Conservation (phyloP, 92 coral and sea anemone genomes). For the Nematostella vectensis region DNA sequence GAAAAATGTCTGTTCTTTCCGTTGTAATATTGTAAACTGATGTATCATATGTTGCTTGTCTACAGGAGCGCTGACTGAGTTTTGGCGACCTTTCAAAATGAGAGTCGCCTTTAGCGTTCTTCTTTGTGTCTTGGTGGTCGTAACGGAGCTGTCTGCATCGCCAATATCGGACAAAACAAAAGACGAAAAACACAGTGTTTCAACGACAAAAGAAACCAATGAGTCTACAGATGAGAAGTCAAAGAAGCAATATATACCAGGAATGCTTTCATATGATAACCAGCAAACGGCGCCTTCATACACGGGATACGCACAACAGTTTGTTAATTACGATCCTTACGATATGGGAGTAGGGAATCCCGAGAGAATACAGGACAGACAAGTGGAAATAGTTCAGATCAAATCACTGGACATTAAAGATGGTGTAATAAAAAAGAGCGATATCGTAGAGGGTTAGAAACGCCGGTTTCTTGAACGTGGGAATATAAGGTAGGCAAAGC, state of each 20-base stretch:
- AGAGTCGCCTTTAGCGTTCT: neutral
- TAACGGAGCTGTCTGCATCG: conserved; percentile 8
- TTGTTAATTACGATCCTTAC: neutral
- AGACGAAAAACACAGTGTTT: neutral
- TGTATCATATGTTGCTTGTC: neutral
- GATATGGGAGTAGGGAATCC: neutral
- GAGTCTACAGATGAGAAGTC: neutral
- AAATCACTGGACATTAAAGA: too few relatives aligned
- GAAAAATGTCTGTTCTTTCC: conserved; percentile 5
- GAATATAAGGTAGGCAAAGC: too few relatives aligned
- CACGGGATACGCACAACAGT: neutral
- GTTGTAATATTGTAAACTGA: neutral
- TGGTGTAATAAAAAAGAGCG: too few relatives aligned
- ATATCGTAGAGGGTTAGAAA: too few relatives aligned
- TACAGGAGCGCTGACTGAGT: neutral
- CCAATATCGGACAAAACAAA: conserved; percentile 15
- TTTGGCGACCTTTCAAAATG: neutral
- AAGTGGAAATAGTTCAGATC: too few relatives aligned
- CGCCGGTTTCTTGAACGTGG: too few relatives aligned
- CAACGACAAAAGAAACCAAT: neutral
- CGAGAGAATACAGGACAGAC: too few relatives aligned
- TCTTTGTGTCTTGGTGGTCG: conserved; percentile 9
- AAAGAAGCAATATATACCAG: conserved; percentile 19
- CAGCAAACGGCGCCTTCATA: neutral
- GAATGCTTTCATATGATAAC: neutral